These are phyloP conservation scores for Tetramorium parvispinum DNA, from an alignment of 1,140 invertebrate species.

Conservation along the genomic window DNA sequence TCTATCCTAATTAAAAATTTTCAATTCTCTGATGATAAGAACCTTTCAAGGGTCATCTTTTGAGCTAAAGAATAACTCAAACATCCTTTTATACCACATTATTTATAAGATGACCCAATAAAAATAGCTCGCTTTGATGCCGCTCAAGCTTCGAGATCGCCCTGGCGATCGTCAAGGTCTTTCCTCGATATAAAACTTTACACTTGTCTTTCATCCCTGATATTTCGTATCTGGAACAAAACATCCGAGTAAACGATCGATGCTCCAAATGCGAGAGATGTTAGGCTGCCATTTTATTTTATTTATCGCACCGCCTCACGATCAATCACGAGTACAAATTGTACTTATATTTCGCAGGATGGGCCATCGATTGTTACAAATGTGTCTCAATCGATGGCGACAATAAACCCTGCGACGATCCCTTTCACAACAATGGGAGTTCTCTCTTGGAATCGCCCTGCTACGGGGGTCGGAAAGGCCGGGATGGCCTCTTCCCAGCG, in stretches of 20 bases:
- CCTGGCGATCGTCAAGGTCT: not conserved
- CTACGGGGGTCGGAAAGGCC: constrained; percentile 95
- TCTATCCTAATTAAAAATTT: too few species aligned
- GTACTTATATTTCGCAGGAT: constrained; percentile 78
- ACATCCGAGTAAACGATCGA: too few species aligned
- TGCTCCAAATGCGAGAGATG: not conserved
- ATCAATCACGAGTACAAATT: too few species aligned
- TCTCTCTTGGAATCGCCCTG: constrained; percentile 95
- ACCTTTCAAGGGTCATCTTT: too few species aligned
- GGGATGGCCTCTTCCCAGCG: constrained; percentile 97
- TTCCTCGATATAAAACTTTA: not conserved
- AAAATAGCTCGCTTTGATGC: constrained; percentile 32
- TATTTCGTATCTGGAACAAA: not conserved
- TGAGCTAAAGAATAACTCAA: too few species aligned
- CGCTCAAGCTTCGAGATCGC: not conserved
- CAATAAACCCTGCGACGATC: constrained; percentile 96
- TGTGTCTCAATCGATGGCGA: constrained; percentile 96
- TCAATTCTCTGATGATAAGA: too few species aligned
- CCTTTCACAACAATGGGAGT: constrained; percentile 97
- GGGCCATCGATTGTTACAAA: constrained; percentile 97
- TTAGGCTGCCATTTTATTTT: not conserved
- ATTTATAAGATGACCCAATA: not conserved
- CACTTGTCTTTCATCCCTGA: not conserved
- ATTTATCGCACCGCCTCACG: not conserved
- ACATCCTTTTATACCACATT: too few species aligned